Evolutionary conservation across 2,113 vertebrate genomes (phyloP).

Genomic region (Semnopithecus entellus): DNA sequence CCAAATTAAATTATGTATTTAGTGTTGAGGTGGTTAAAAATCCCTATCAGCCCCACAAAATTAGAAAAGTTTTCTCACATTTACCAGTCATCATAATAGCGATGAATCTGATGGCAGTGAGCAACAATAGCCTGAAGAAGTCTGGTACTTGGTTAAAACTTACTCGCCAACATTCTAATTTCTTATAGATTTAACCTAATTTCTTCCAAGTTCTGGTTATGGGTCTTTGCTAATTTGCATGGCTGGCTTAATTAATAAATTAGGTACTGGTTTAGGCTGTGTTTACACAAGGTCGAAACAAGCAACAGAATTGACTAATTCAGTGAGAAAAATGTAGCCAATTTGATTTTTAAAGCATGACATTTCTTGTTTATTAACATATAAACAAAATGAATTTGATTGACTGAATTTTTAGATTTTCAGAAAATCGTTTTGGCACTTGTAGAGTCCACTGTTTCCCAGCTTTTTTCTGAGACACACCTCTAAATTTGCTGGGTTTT

Average conservation of each 20-base stretch:
- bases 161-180: constrained; percentile 28
- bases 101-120: constrained; percentile 76
- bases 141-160: background rate
- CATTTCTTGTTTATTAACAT: background rate
- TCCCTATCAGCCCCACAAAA: background rate
- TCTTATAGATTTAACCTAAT: constrained; percentile 37
- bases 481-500: background rate
- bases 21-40: background rate
- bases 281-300: constrained; percentile 71
- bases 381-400: background rate
- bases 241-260: constrained; percentile 66
- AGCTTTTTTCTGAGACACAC: background rate
- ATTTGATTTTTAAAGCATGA: background rate
- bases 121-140: constrained; percentile 59
- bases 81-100: background rate
- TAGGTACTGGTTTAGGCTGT: constrained; percentile 59
- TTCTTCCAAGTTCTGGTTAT: constrained; percentile 51
- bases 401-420: background rate
- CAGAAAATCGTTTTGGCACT: constrained; percentile 48
- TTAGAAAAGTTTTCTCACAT: background rate
- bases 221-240: constrained; percentile 70
- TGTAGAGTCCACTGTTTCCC: constrained; percentile 52
- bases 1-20: background rate
- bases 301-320: constrained; percentile 23
- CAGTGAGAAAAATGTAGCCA: background rate